These are phyloP conservation scores for Nasonovia ribisnigri DNA, from an alignment of 2,888 invertebrate species.

Conservation along the genomic window DNA sequence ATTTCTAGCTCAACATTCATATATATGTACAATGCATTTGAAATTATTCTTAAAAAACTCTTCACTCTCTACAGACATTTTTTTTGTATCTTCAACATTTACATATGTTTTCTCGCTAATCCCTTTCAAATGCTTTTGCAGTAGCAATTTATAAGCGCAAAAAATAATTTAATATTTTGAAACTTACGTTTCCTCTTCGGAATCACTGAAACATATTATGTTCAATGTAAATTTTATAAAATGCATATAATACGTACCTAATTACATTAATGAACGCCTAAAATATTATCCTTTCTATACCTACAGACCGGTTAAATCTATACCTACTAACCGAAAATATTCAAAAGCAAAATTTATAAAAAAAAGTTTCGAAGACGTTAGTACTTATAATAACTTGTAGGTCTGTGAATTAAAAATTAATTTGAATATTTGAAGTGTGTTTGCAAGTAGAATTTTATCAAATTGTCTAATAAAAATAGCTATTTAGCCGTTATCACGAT, in stretches of 20 bases:
- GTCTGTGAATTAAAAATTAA: too few species aligned
- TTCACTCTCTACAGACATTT: not conserved
- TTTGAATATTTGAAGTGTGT: not conserved
- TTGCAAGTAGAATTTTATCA: not conserved
- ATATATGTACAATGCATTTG: slow-evolving; percentile 60
- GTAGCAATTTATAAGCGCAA: slow-evolving; percentile 60
- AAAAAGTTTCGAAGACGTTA: not conserved
- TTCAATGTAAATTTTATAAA: slow-evolving; percentile 35
- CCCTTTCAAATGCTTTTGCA: slow-evolving; percentile 42
- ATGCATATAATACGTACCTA: not conserved
- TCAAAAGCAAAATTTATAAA: not conserved
- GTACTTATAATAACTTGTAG: not conserved
- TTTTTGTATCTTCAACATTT: not conserved
- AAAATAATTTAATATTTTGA: slow-evolving; percentile 62
- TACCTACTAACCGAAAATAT: not conserved
- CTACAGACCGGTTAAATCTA: not conserved
- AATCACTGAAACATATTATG: slow-evolving; percentile 73
- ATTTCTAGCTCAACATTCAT: slow-evolving; percentile 48
- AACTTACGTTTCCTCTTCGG: slow-evolving; percentile 84
- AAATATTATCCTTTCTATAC: not conserved
- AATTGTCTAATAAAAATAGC: not conserved
- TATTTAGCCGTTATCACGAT: not conserved
- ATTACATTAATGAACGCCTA: not conserved
- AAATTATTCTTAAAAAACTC: slow-evolving; percentile 20
- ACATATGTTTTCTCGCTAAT: not conserved